Percentiles rank a stretch among this genome's conserved stretches.
Evolutionary conservation across 2,797 vertebrate species (phyloP).

Genomic region (Chelmon rostratus): DNA sequence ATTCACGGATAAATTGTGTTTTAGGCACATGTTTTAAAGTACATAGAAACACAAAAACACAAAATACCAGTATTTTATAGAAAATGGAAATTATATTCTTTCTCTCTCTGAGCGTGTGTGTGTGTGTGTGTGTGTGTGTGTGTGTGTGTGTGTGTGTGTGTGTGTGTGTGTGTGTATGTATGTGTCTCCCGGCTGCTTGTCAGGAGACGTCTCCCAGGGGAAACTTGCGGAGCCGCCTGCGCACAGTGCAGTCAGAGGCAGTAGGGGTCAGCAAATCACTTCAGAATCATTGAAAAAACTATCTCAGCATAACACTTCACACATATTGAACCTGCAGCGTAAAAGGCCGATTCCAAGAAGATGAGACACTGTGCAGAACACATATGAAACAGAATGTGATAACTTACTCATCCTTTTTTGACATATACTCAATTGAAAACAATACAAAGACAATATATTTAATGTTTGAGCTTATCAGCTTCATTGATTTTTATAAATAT

Average conservation of each 20-base stretch:
- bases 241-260: slow-evolving; percentile 48
- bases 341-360: too few species aligned
- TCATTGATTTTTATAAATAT: too few species aligned
- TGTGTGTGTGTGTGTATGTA: not conserved
- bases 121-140: not conserved
- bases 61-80: not conserved
- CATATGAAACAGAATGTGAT: too few species aligned
- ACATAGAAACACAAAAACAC: not conserved
- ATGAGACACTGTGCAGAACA: too few species aligned
- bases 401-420: too few species aligned
- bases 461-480: too few species aligned
- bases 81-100: not conserved
- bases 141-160: not conserved
- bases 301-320: not conserved
- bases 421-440: too few species aligned
- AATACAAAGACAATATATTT: too few species aligned
- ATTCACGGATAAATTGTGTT: not conserved
- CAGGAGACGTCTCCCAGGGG: not conserved
- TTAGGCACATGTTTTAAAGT: too few species aligned
- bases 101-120: too few species aligned
- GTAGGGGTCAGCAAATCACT: slow-evolving; percentile 75
- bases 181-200: too few species aligned
- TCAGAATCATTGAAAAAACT: not conserved
- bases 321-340: not conserved
- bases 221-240: not conserved